Conservation (phyloP, 2,113 vertebrate genomes). For the Miniopterus natalensis region DNA sequence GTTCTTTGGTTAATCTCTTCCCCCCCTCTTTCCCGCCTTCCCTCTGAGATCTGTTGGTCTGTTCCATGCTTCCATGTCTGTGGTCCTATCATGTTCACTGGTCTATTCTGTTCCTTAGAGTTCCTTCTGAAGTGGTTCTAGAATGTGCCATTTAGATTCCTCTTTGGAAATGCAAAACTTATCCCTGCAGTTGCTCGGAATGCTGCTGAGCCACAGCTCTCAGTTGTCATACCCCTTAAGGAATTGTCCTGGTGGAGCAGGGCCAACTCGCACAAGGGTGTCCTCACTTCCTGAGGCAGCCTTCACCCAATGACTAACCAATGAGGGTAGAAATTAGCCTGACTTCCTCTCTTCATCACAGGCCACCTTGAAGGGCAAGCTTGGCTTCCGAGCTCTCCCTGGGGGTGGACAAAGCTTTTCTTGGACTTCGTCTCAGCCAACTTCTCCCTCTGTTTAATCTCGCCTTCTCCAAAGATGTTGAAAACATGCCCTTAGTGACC, state of each 20-base stretch:
- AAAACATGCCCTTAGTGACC: not conserved
- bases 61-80: no score
- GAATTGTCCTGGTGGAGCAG: not conserved
- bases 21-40: no score
- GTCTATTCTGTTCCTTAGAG: not conserved
- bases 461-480: not conserved
- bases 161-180: not conserved
- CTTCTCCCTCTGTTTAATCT: not conserved
- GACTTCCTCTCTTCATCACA: not conserved
- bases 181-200: not conserved
- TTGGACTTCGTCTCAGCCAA: not conserved
- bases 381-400: not conserved
- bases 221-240: not conserved
- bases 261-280: no score
- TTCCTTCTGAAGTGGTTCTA: not conserved
- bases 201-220: not conserved
- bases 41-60: no score
- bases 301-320: not conserved
- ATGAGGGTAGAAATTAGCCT: not conserved
- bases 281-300: not conserved
- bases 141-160: not conserved
- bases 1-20: no score
- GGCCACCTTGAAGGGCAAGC: not conserved
- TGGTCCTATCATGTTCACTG: no score
- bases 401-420: not conserved